Conservation (phyloP, 2,797 vertebrate species). For the Vespertilio murinus region DNA sequence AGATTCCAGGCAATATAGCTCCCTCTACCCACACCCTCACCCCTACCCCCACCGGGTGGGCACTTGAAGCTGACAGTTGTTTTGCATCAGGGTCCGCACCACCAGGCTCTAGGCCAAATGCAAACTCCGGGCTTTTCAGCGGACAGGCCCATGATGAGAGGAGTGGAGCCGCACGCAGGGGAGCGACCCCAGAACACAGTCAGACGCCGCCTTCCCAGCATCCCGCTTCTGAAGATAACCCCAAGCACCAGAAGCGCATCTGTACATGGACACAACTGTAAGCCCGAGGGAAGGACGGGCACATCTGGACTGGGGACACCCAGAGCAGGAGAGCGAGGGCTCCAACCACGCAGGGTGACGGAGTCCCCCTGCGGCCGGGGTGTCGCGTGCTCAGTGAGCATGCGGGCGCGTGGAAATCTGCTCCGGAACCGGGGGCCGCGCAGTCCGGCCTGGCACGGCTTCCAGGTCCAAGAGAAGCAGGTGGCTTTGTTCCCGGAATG, state of each 20-base stretch:
- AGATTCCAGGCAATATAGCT: not conserved
- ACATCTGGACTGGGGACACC: not conserved
- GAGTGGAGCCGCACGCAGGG: not conserved
- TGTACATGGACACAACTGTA: not conserved
- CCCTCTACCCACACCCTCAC: rapidly evolving
- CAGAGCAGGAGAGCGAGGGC: not conserved
- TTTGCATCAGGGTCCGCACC: not conserved
- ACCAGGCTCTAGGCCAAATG: not conserved
- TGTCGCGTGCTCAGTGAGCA: not conserved
- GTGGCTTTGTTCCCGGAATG: constrained; percentile 41
- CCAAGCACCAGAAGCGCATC: not conserved
- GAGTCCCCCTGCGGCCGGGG: not conserved
- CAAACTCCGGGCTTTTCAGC: not conserved
- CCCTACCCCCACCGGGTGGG: not conserved
- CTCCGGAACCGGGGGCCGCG: not conserved
- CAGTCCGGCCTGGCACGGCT: not conserved
- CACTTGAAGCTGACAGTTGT: not conserved
- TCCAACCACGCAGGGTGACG: not conserved
- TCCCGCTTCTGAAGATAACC: not conserved
- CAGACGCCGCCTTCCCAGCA: not conserved
- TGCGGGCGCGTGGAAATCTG: not conserved
- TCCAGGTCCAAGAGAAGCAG: not conserved
- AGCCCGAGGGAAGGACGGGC: not conserved
- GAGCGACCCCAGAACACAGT: not conserved
- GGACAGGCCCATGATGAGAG: not conserved